Base-by-base conservation (phyloP, 1,140 invertebrate genomes). In the Schlechtendalia chinensis region DNA sequence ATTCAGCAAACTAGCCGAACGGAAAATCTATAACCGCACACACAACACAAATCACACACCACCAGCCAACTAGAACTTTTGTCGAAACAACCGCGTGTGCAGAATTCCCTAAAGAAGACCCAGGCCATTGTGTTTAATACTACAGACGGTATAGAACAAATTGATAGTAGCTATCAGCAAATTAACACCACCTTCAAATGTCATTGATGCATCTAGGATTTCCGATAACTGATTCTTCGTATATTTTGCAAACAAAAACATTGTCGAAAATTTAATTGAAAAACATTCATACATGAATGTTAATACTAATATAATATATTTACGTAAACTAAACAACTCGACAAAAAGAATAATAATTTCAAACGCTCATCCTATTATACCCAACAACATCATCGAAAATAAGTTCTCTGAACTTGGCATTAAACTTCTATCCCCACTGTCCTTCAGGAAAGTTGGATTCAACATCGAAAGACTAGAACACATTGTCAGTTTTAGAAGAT, bases 51-150 rank as follows among this genome's bases (percentile, higher is more conserved):
- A 45, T 5, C 4, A 45, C 50, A 1, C 50, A 53, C 11, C 5
- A 53, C 16, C 50, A 53, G 14, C 19, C 58, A 6, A 16, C 1
- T 16, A 71, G 53, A 71, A 24, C 45, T 1, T 71, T 71, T 32
- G 45, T 45, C 1, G 45, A 71, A 71, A 71, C 67, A n/a, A 71
- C 67, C 1, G 24, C 67, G 1, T 47, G 4, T 16, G 4, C 5
- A 6, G 5, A 12, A 16, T 50, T 71, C 10, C 45, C 45, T 8
- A 71, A 71, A 71, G 53, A 71, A 27, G 67, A 71, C n/a, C 5
- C 67, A 71, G 32, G 45, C 67, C 19, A 71, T 71, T 14, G 24
- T 71, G 1, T 53, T 71, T 8, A 71, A 71, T 22, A 71, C 67
- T 22, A 53, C 53, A 47, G 22, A 53, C 1, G 67, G 12, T 32